Evolutionary conservation across 2,888 invertebrate species (phyloP), one percentile per base, ranked within the genome.

Genomic region (Cremastinae sp.): DNA sequence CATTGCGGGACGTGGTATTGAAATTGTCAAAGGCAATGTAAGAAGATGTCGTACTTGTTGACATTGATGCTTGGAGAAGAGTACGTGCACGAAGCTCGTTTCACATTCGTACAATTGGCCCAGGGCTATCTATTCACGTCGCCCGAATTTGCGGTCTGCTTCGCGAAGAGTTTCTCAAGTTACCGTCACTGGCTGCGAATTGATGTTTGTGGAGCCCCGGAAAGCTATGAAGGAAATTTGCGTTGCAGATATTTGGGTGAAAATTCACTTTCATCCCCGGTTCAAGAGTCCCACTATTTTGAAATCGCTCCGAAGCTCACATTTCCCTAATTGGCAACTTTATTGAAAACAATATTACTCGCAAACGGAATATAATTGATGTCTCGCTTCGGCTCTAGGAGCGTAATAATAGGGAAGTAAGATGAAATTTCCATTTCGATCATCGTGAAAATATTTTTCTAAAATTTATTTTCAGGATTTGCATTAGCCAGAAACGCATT

Each of bases 401-500:
- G 34, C n/a, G 41, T 20, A 41, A 7, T 7, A 20, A n/a, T 9
- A 0, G 38, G 4, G n/a, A 8, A 14, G 38, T 59, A 10, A n/a
- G 7, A 34, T 34, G 1, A 7, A 22, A 10, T 10, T 10, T n/a
- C 16, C n/a, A 14, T 51, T 64, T 18, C 28, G 0, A 0, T 14
- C 14, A 1, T 9, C 12, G n/a, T 3, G 10, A 4, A 12, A 14
- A 8, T 4, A 69, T 8, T 54, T n/a, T 47, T 10, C 16, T 70
- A 22, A 75, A 10, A 7, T 70, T 45, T 7, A 73, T 34, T 49
- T 65, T 66, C 7, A 79, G 34, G 22, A 78, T 41, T 69, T 74
- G 45, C 65, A 74, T 76, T 8, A 68, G 38, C 83, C 79, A 82
- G 54, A 82, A 82, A 62, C 76, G 74, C 81, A 84, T 80, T 38